Base-by-base conservation (phyloP, 2,888 invertebrate genomes). In the Dolichopus griseipennis region DNA sequence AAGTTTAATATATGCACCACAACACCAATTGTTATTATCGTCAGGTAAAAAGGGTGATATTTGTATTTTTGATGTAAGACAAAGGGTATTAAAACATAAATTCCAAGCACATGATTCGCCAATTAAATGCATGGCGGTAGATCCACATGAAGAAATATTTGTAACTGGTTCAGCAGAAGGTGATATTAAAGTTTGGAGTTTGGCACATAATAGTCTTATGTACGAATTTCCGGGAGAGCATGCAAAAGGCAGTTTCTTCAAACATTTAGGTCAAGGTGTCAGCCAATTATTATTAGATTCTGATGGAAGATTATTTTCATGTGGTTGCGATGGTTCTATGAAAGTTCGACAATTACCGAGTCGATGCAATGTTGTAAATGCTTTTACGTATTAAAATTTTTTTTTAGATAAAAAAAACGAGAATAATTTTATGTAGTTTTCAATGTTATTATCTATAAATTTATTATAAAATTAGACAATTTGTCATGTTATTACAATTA, bases 311-410 rank as follows among this genome's bases (percentile, higher is more conserved):
- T 84, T 99, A 74, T 98, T 96, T 84, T 98, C 98, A 8, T 99
- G 99, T 82, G 99, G 99, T 68, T 96, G 97, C 66, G 99, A 99
- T 84, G 97, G 97, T 75, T 97, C 97, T 66, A 93, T 99, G 90
- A 98, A 98, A 85, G 93, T 97, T 73, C 88, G 97, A 73, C 91
- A 93, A 79, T 84, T 97, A 75, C 94, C 95, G 21, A 95, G 52
- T n/a, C 52, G 52, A 18, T 52, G 52, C 52, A 52, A n/a, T 52
- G 52, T 52, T 52, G 52, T 52, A 52, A 52, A 52, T 52, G 52
- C 52, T 52, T 52, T 18, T 52, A n/a, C 18, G 52, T 52, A 52
- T 52, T 52, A 52, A n/a, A 12, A 18, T 52, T 52, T 12, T 15
- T 52, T 52, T 52, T 18, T 2, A 52, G 9, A 52, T 18, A 52